Evolutionary conservation across 2,888 invertebrate genomes (phyloP).

Genomic region (Blastobasis adustella): DNA sequence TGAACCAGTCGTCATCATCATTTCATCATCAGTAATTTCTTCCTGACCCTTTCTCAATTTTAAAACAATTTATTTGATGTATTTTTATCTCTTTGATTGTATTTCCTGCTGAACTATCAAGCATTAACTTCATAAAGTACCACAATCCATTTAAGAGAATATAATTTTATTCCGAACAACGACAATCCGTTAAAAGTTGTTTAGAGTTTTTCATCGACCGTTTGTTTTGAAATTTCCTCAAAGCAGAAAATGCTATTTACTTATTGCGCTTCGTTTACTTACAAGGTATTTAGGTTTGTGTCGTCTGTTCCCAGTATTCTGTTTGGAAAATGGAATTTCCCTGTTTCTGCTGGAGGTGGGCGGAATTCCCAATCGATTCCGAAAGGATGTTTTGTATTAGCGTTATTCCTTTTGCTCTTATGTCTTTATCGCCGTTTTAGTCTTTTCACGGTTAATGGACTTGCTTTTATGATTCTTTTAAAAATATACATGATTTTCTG

Average conservation of each 20-base stretch:
- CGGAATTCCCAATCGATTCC: slow-evolving; percentile 63
- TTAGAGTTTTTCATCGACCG: slow-evolving; percentile 44
- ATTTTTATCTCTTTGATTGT: too few species aligned
- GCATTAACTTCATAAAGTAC: too few species aligned
- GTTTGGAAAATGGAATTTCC: slow-evolving; percentile 70
- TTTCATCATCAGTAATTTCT: too few species aligned
- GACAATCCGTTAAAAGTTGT: slow-evolving; percentile 49
- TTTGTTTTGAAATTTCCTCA: slow-evolving; percentile 58
- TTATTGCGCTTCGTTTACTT: slow-evolving; percentile 70
- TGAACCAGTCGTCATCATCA: too few species aligned
- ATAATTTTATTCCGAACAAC: slow-evolving; percentile 15
- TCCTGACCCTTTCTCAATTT: too few species aligned
- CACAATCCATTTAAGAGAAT: too few species aligned
- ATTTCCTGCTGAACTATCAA: too few species aligned
- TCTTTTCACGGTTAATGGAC: slow-evolving; percentile 11
- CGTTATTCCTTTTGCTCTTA: slow-evolving; percentile 36
- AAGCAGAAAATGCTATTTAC: slow-evolving; percentile 63
- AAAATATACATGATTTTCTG: not conserved
- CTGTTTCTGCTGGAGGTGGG: slow-evolving; percentile 55
- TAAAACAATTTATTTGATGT: too few species aligned
- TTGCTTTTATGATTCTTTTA: not conserved
- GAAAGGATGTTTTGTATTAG: slow-evolving; percentile 48
- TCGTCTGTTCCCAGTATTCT: slow-evolving; percentile 59
- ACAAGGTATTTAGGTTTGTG: slow-evolving; percentile 68
- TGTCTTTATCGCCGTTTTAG: slow-evolving; percentile 39